These are phyloP conservation scores for Leptobrachium leishanense DNA, from an alignment of 2,113 vertebrate species.

Conservation along the genomic window DNA sequence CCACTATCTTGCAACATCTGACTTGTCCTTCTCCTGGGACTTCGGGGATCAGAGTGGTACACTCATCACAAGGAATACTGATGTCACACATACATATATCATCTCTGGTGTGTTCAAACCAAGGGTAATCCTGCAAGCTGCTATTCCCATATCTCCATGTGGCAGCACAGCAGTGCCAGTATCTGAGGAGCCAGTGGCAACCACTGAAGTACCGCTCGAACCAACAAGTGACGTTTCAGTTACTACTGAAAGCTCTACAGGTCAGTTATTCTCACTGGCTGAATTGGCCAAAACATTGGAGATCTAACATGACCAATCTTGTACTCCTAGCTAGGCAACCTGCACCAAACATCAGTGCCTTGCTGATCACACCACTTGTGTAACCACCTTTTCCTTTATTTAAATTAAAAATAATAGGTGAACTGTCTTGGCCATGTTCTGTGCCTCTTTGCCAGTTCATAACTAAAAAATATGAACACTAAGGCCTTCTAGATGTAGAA, in stretches of 20 bases:
- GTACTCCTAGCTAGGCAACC: too few species aligned
- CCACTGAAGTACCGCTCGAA: conserved; percentile 40
- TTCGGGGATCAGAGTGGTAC: conserved; percentile 88
- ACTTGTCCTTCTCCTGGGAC: conserved; percentile 90
- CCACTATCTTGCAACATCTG: conserved; percentile 76
- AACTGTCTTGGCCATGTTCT: too few species aligned
- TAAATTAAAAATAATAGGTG: too few species aligned
- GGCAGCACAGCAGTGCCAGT: conserved; percentile 56
- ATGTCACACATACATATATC: conserved; percentile 85
- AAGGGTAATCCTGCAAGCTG: conserved; percentile 83
- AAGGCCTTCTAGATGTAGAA: too few species aligned
- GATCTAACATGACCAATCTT: too few species aligned
- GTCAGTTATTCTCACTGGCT: background rate
- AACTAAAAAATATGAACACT: too few species aligned
- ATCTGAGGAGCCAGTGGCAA: conserved; percentile 30
- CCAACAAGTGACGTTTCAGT: conserved; percentile 51
- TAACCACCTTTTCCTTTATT: too few species aligned
- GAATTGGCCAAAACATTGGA: too few species aligned
- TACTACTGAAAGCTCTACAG: conserved; percentile 7
- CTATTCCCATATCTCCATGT: conserved; percentile 77
- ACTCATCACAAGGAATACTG: conserved; percentile 78
- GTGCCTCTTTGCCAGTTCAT: too few species aligned
- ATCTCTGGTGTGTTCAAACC: conserved; percentile 71
- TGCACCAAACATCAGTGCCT: too few species aligned
- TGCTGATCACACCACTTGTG: too few species aligned